phyloP scores from a whole-genome alignment of 1,140 invertebrate species.

The Drosophila ercepeae region DNA sequence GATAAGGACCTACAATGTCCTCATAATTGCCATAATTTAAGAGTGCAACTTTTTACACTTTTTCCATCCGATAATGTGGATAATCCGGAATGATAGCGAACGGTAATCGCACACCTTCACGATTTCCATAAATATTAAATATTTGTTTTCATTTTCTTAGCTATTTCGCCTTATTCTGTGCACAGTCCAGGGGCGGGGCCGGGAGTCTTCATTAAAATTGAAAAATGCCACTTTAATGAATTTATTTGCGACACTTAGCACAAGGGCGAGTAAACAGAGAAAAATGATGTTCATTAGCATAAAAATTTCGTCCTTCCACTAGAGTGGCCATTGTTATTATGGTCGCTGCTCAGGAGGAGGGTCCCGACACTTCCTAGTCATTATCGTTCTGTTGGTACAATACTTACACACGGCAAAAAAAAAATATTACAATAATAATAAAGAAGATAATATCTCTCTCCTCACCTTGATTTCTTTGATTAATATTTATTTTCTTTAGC shows the following conservation, averaged over 20 bases:
- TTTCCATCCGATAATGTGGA: slow-evolving; percentile 12
- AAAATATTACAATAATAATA: not conserved
- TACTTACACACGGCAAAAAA: not conserved
- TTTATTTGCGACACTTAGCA: slow-evolving; percentile 81
- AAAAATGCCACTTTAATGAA: slow-evolving; percentile 82
- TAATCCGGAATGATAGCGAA: not conserved
- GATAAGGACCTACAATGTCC: slow-evolving; percentile 4
- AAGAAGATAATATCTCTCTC: too few relatives aligned
- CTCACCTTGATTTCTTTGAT: too few relatives aligned
- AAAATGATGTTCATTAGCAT: slow-evolving; percentile 80
- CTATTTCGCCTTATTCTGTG: slow-evolving; percentile 48
- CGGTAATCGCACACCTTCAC: slow-evolving; percentile 30
- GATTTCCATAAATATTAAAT: slow-evolving; percentile 63
- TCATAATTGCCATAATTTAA: slow-evolving; percentile 12
- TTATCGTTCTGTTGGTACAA: slow-evolving; percentile 7
- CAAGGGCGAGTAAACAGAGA: slow-evolving; percentile 76
- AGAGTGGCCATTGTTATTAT: slow-evolving; percentile 32
- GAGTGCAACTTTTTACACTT: slow-evolving; percentile 9
- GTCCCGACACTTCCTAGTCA: not conserved
- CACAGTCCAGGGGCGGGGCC: not conserved
- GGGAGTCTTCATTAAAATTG: slow-evolving; percentile 73
- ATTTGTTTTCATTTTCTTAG: slow-evolving; percentile 65
- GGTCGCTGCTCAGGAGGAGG: not conserved
- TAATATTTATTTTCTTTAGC: not conserved
- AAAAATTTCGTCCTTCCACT: slow-evolving; percentile 61